phyloP scores from a whole-genome alignment of 1,140 invertebrate genomes.

The Drosophila aff. region DNA sequence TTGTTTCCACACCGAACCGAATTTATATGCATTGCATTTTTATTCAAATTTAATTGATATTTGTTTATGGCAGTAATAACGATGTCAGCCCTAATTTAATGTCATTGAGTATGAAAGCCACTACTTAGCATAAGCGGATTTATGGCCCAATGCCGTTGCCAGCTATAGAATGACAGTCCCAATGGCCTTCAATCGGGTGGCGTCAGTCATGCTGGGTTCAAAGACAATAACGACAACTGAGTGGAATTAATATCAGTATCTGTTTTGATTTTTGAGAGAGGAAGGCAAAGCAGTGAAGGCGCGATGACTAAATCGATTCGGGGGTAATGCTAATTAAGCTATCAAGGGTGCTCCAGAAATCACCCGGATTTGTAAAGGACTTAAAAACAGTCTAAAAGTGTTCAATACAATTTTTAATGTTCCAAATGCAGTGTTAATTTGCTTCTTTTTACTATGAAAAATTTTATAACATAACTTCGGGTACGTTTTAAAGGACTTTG shows the following conservation, averaged over 20 bases:
- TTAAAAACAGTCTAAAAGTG: too few relatives aligned
- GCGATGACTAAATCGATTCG: background rate
- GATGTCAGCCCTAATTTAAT: constrained; percentile 52
- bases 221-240: constrained; percentile 30
- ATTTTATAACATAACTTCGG: too few relatives aligned
- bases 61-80: constrained; percentile 65
- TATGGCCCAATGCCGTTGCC: constrained; percentile 33
- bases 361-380: background rate
- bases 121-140: constrained; percentile 45
- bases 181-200: constrained; percentile 40
- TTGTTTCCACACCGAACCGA: background rate
- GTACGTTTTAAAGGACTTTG: too few relatives aligned
- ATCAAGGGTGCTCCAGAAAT: background rate
- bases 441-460: too few relatives aligned
- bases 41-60: constrained; percentile 80
- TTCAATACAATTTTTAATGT: too few relatives aligned
- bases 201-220: constrained; percentile 28
- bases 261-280: background rate
- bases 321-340: background rate
- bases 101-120: constrained; percentile 28
- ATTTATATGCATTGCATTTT: constrained; percentile 72
- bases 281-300: too few relatives aligned
- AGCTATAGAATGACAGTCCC: constrained; percentile 15
- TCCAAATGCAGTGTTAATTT: too few relatives aligned
- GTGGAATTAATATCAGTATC: constrained; percentile 30